Conservation (phyloP, 2,797 vertebrate genomes). For the Cuniculus paca region DNA sequence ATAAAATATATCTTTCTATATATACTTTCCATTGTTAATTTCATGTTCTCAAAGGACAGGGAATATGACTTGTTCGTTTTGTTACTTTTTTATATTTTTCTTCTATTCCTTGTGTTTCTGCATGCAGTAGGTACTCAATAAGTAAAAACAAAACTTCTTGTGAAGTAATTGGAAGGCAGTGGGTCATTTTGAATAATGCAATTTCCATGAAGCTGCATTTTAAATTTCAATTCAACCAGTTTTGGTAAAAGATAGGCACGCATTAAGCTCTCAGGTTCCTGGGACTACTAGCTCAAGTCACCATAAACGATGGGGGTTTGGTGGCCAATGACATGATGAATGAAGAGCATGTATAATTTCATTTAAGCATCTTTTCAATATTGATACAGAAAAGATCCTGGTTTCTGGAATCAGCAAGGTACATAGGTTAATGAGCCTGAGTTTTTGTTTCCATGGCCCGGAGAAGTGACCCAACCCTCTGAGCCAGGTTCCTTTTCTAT, state of each 20-base stretch:
- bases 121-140: neutral
- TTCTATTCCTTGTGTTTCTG: neutral
- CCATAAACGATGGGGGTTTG: neutral
- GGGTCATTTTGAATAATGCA: neutral
- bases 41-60: neutral
- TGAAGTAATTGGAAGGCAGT: neutral
- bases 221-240: slow-evolving; percentile 6
- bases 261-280: neutral
- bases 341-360: slow-evolving; percentile 1
- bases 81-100: neutral
- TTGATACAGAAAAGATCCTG: neutral
- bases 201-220: neutral
- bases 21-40: neutral
- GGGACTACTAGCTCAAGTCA: neutral
- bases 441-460: neutral
- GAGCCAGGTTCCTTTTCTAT: neutral
- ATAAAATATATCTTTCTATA: neutral
- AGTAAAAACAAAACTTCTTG: neutral
- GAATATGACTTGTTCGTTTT: neutral
- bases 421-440: neutral
- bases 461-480: neutral
- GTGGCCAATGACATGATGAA: neutral
- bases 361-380: neutral
- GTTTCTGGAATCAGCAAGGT: neutral
- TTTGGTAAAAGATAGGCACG: neutral